Conservation (phyloP, 2,113 vertebrate species). For the Tragelaphus imberbis region DNA sequence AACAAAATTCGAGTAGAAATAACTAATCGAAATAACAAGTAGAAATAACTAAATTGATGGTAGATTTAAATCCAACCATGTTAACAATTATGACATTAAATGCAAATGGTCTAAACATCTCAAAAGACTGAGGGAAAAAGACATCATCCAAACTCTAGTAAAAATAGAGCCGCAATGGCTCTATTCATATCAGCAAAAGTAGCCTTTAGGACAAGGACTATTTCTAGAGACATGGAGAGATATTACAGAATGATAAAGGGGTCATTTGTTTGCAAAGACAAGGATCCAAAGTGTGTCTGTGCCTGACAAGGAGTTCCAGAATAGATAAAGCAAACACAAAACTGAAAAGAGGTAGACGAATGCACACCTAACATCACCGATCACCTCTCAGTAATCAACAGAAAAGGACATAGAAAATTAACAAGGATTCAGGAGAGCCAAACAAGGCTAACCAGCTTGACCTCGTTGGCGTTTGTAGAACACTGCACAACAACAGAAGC, state of each 20-base stretch:
- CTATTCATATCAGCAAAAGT: not conserved
- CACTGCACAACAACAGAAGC: not conserved
- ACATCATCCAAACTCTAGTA: not conserved
- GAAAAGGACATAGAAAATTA: not conserved
- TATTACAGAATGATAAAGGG: not conserved
- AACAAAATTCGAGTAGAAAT: not conserved
- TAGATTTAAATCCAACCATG: not conserved
- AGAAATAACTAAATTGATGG: not conserved
- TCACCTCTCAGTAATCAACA: not conserved
- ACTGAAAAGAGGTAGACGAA: not conserved
- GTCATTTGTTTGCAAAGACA: not conserved
- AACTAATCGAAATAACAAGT: not conserved
- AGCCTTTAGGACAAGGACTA: not conserved
- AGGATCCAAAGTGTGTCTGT: not conserved
- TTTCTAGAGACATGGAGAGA: not conserved
- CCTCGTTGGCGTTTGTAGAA: fast-evolving
- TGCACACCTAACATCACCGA: fast-evolving
- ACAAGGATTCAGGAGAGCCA: not conserved
- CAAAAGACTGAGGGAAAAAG: not conserved
- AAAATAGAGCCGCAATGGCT: too few species aligned
- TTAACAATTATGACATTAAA: not conserved
- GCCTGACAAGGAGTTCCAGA: not conserved
- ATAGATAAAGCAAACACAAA: not conserved
- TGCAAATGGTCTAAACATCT: not conserved
- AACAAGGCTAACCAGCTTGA: not conserved